phyloP scores from a whole-genome alignment of 2,113 vertebrate species.

The Sander vitreus region DNA sequence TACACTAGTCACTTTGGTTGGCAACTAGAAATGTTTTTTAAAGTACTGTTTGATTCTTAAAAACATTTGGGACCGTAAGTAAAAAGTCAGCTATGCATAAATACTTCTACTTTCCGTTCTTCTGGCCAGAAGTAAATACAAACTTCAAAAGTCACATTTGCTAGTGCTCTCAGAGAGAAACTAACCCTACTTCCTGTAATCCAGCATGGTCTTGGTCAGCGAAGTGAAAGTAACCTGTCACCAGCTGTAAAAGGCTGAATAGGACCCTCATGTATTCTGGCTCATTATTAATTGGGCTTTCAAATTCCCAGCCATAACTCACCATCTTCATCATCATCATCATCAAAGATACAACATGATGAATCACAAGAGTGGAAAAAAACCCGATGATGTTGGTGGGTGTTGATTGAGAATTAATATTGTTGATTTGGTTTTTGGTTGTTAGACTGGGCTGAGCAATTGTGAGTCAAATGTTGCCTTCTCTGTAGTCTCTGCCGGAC shows the following conservation, averaged over 20 bases:
- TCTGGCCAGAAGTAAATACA: not conserved
- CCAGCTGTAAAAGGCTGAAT: constrained; percentile 28
- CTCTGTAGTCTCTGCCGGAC: constrained; percentile 39
- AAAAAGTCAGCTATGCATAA: not conserved
- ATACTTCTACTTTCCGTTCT: not conserved
- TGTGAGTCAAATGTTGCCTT: constrained; percentile 26
- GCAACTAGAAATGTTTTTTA: constrained; percentile 34
- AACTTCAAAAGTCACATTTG: not conserved
- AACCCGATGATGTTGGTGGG: constrained; percentile 7
- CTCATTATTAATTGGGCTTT: constrained; percentile 63
- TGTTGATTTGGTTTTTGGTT: constrained; percentile 51
- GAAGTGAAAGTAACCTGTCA: constrained; percentile 28
- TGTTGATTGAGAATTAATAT: constrained; percentile 26
- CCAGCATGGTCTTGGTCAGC: constrained; percentile 5
- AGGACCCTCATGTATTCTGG: constrained; percentile 53
- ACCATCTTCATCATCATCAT: constrained; percentile 36
- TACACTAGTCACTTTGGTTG: constrained; percentile 9
- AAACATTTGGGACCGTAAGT: constrained; percentile 1
- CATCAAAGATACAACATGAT: constrained; percentile 15
- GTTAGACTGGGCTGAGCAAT: constrained; percentile 21
- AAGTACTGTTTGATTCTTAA: constrained; percentile 24
- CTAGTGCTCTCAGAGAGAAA: not conserved
- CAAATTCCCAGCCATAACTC: constrained; percentile 64
- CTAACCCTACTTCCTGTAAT: constrained; percentile 22
- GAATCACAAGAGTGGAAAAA: not conserved